Base-by-base conservation (phyloP, 2,888 invertebrate species). In the Heliconius ismenius region DNA sequence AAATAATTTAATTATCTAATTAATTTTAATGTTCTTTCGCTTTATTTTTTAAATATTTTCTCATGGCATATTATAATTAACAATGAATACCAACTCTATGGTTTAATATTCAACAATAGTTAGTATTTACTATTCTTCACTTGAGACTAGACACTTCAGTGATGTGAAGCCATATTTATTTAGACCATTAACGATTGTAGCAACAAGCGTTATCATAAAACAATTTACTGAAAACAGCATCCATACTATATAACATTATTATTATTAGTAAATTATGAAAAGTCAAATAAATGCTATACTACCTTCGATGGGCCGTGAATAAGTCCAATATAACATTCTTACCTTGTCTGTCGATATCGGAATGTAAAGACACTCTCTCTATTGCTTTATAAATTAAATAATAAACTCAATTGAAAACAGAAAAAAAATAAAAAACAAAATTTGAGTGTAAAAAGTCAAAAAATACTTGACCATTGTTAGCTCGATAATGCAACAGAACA, bases 401-500 rank as follows among this genome's bases (percentile, higher is more conserved):
- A 84, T 85, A 86, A 90, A 91, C 84, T 86, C 85, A 88, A 87
- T 85, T 86, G 86, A 87, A 89, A 91, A 89, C 84, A 88, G 89
- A 89, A 89, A 78, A 86, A 87, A 88, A 87, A 84, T 7, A 85
- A 15, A 18, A 62, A 62, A 62, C 15, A 26, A 91, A 93, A 94
- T 94, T 94, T 94, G 94, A 94, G 94, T 93, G 94, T 94, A 94
- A 94, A 94, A 94, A 94, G 94, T 94, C 93, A 93, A 94, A 94
- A 91, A 94, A 94, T 93, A 90, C 93, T 93, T 94, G 94, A 94
- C 94, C 94, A 94, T 91, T 90, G 89, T 90, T 94, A 94, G 94
- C 94, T 94, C 94, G 94, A 91, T 85, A 91, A 91, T 88, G 91
- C 90, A 93, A 92, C 90, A 90, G 83, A 92, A 93, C 86, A 92